Evolutionary conservation across 2,888 invertebrate species (phyloP), one percentile per base, ranked within the genome.

Genomic region (Nematopogon swammerdamellus): DNA sequence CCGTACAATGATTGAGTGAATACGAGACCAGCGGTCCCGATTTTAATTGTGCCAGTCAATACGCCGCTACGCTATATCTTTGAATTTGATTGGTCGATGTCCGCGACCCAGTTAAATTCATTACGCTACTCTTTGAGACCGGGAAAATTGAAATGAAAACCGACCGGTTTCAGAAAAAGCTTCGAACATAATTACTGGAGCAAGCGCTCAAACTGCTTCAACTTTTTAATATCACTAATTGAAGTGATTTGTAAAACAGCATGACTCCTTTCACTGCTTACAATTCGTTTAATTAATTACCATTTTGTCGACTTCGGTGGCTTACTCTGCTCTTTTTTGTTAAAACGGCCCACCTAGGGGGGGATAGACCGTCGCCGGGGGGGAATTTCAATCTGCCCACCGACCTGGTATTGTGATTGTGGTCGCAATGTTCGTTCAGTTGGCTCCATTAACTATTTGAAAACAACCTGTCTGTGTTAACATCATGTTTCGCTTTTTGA

Each of bases 231-330:
- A 75, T 74, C 64, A 73, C 75, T 79, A 77, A 79, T 77, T 79
- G 77, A 73, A 76, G 75, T 75, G 76, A 79, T 79, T 79, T 79
- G 79, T 79, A 75, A 76, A 77, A 76, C 79, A 79, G 79, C 79
- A 71, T 68, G 77, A 75, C 72, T 75, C 73, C 76, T 77, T 79
- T 79, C 79, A 69, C 72, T 75, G 76, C 77, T 72, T 72, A 76
- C 76, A 69, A 74, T 76, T 74, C 72, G 68, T 72, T 72, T 75
- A 79, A 77, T 79, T 77, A 79, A 77, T 77, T 77, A 75, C 71
- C 62, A 67, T 75, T 72, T 64, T 45, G 44, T 19, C 63, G 60
- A 61, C 63, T 63, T 60, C 62, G 64, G 67, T 64, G 66, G 65
- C 63, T 65, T 67, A 66, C 63, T 65, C 68, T 67, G 70, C 5